phyloP scores from a whole-genome alignment of 2,113 vertebrate genomes.

The Bos javanicus region DNA sequence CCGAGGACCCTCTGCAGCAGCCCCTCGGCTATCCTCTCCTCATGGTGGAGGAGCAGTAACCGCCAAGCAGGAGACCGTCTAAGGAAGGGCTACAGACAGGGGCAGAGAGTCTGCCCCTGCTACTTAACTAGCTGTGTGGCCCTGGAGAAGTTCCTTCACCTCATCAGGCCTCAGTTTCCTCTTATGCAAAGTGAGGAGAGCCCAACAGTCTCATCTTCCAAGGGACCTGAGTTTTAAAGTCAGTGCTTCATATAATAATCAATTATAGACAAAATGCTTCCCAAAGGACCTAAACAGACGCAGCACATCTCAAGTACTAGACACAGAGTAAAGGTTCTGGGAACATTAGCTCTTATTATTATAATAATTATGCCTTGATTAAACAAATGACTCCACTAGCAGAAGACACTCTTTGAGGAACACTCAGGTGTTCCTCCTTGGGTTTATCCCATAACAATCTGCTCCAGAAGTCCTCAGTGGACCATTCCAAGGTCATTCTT shows the following conservation, averaged over 20 bases:
- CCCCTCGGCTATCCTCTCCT: neutral
- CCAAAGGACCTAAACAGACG: neutral
- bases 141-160: neutral
- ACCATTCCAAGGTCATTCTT: neutral
- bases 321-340: neutral
- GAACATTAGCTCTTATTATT: neutral
- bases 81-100: neutral
- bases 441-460: neutral
- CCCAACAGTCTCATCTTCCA: neutral
- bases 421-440: neutral
- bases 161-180: neutral
- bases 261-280: neutral
- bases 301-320: neutral
- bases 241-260: neutral
- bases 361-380: neutral
- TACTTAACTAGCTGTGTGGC: neutral
- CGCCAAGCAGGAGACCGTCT: rapidly evolving
- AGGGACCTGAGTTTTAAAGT: neutral
- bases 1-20: neutral
- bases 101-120: neutral
- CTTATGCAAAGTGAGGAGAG: neutral
- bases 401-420: neutral
- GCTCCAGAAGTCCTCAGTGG: neutral
- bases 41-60: neutral
- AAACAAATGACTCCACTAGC: neutral